Evolutionary conservation across 2,113 vertebrate species (phyloP), one percentile per base, ranked within the genome.

Genomic region (Prochilodus magdalenae): DNA sequence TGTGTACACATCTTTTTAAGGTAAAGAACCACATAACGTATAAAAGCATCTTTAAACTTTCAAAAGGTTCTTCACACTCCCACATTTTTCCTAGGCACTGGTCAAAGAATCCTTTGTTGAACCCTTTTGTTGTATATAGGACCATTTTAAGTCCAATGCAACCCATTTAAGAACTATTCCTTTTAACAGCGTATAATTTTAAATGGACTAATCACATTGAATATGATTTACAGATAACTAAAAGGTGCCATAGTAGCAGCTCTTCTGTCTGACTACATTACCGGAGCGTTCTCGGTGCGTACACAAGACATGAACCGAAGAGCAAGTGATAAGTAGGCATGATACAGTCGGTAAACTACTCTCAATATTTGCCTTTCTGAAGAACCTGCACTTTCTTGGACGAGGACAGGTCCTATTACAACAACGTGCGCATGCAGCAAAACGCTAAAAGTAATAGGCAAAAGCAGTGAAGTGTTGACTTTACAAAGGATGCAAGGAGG

Each of bases 391-490:
- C 62, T 59, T 85, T 66, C 30, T 67, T n/a, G 62, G 29, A 15
- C 13, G 30, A 83, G 78, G 76, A 76, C 65, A 80, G 81, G 72
- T 85, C 84, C 24, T 70, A 60, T 73, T 76, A 83, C 57, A 66
- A 82, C 72, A 73, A 75, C 74, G 57, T 70, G 96, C 95, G 96
- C 96, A 96, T 96, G 94, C 95, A 93, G 93, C 95, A 94, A 94
- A 97, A 95, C 87, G 92, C 94, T 95, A 95, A 79, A 96, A 96
- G 96, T 98, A 98, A 98, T 98, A 96, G 96, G 95, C 89, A 95
- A 96, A 96, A 94, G 95, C 96, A 98, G 93, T 96, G 95, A 97
- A 96, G 96, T 98, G 96, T 97, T 97, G 96, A 98, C 96, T 97
- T 96, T 95, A 97, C 96, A 97, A 96, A 97, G 95, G 97, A 97